Percentiles rank a stretch among this genome's conserved stretches.
phyloP scores from a whole-genome alignment of 2,888 invertebrate genomes.

The Erebia ligea region DNA sequence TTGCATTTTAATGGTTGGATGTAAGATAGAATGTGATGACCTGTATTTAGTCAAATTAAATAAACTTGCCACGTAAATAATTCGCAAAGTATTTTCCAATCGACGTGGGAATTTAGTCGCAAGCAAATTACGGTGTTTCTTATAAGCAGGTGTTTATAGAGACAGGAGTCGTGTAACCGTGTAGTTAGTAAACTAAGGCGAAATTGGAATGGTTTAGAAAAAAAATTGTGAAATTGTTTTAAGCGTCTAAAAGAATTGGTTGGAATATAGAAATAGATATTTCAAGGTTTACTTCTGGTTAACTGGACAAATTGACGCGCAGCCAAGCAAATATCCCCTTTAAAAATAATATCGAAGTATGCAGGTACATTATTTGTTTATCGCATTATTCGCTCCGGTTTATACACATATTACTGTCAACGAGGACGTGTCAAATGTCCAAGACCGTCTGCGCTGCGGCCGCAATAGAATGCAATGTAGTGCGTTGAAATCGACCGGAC shows the following conservation, averaged over 20 bases:
- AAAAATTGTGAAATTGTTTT: too few species aligned
- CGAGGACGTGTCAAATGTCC: slow-evolving; percentile 75
- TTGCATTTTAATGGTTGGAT: too few species aligned
- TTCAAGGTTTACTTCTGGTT: neutral
- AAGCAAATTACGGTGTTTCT: slow-evolving; percentile 72
- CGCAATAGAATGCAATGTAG: slow-evolving; percentile 74
- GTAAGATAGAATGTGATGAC: too few species aligned
- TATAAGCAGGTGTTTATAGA: slow-evolving; percentile 45
- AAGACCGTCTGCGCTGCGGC: slow-evolving; percentile 66
- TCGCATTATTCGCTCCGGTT: slow-evolving; percentile 53
- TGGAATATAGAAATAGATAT: neutral
- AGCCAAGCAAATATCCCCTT: neutral
- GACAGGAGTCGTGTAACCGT: slow-evolving; percentile 52
- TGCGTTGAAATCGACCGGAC: slow-evolving; percentile 72
- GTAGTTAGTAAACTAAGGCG: slow-evolving; percentile 50
- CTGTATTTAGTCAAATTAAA: neutral
- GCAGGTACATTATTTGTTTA: slow-evolving; percentile 18
- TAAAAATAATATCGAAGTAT: slow-evolving; percentile 2
- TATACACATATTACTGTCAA: slow-evolving; percentile 66
- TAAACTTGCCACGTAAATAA: neutral
- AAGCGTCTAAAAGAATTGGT: neutral
- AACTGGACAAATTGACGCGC: slow-evolving; percentile 46
- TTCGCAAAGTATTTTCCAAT: slow-evolving; percentile 53
- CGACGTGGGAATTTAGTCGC: slow-evolving; percentile 66
- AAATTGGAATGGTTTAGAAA: too few species aligned